phyloP scores from a whole-genome alignment of 2,797 vertebrate species.

The Furcifer pardalis region DNA sequence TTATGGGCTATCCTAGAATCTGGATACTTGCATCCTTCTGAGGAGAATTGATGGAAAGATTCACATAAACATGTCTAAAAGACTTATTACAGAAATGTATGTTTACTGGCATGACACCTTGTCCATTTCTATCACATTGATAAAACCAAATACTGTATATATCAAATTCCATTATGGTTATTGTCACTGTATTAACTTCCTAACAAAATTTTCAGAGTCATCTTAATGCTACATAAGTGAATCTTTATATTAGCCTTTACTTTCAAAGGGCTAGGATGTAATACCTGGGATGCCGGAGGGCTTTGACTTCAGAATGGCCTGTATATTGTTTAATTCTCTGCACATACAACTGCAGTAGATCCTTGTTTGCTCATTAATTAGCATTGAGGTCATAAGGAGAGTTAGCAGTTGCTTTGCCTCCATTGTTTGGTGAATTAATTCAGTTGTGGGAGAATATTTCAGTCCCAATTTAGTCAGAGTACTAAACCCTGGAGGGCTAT shows the following conservation, averaged over 20 bases:
- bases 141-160: background rate
- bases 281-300: background rate
- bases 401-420: conserved; percentile 21
- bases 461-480: conserved; percentile 32
- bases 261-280: background rate
- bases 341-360: background rate
- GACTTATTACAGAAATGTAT: background rate
- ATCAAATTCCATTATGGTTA: background rate
- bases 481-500: conserved; percentile 18
- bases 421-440: conserved; percentile 34
- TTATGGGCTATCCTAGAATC: background rate
- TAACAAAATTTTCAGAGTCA: background rate
- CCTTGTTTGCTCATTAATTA: conserved; percentile 18
- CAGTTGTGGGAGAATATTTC: conserved; percentile 21
- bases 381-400: conserved; percentile 38
- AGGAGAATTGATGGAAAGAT: background rate
- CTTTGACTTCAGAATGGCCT: background rate
- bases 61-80: background rate
- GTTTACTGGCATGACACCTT: background rate
- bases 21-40: background rate
- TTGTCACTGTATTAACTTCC: conserved; percentile 28
- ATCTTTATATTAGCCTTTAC: conserved; percentile 7
- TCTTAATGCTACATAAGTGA: background rate
- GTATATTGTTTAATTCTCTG: conserved; percentile 10
- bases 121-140: too few species aligned